Base-by-base conservation (phyloP, 2,888 invertebrate species). In the Nomada goodeniana region DNA sequence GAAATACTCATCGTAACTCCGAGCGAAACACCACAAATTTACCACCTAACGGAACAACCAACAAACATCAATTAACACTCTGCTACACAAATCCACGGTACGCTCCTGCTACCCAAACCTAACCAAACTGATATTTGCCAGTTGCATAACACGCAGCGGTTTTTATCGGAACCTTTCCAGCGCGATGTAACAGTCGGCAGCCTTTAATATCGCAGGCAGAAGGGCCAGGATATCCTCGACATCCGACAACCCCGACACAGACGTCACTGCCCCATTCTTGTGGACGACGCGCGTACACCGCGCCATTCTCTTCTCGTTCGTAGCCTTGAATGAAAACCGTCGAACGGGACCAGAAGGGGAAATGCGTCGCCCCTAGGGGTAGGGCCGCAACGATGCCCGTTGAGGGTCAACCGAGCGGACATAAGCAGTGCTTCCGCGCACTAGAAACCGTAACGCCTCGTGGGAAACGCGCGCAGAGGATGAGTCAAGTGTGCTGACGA, bases 341-440 rank as follows among this genome's bases (percentile, higher is more conserved):
- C 64, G 64, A 23, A 59, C 53, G 73, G 52, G 61, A 80, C 64
- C 44, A 42, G 61, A 11, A 11, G 61, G 50, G 60, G 60, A 36
- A 70, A 47, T 18, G 52, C 57, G n/a, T 3, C 26, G n/a, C 57
- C 26, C 26, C 53, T 20, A 47, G 36, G 20, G 53, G 36, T 55
- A 23, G 18, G 60, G 1, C 53, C 20, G 23, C 77, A 69, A 60
- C 52, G 60, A 69, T 72, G 59, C 69, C 61, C 64, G 78, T 84
- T 69, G 82, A 82, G 68, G 68, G 63, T 61, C 79, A 80, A 77
- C 88, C 76, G 63, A 88, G 82, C 76, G 74, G 77, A 82, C 74
- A 76, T 76, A 70, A 88, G 80, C 78, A 83, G 76, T 78, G 67
- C 79, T 75, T 57, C 47, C 42, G 59, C 64, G 65, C 67, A 69